A percentile compares a stretch with the other conserved stretches of the same genome.
These are phyloP conservation scores for Sphenodon punctatus DNA, from an alignment of 2,797 vertebrate genomes.

Conservation along the genomic window DNA sequence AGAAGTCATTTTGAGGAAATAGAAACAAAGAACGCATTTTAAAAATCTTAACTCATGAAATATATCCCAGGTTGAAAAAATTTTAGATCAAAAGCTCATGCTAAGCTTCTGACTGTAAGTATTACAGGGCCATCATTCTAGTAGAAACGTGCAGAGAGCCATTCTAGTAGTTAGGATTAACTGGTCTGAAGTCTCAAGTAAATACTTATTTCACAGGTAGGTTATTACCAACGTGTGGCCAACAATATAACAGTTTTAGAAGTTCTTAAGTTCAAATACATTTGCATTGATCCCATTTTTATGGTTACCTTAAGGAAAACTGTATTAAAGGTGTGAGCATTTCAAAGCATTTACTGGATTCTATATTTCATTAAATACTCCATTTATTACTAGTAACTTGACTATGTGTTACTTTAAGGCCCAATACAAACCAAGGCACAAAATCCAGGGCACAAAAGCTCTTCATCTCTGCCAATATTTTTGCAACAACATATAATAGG, in stretches of 20 bases:
- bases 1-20: not conserved
- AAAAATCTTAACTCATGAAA: not conserved
- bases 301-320: not conserved
- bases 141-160: not conserved
- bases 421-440: not conserved
- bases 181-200: not conserved
- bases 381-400: not conserved
- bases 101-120: not conserved
- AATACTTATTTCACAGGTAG: not conserved
- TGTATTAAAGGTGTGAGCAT: not conserved
- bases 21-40: rapidly evolving
- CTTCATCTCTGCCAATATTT: not conserved
- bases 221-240: not conserved
- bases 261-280: not conserved
- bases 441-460: not conserved
- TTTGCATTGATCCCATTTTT: not conserved
- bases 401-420: not conserved
- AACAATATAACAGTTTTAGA: not conserved
- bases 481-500: not conserved
- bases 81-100: not conserved
- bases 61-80: no score
- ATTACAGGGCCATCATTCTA: no score
- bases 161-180: not conserved
- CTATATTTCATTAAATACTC: not conserved
- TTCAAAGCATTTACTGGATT: not conserved